A percentile compares a stretch with the other conserved stretches of the same genome.
Conservation (phyloP, 30 jellyfish, hydroid and myxozoan species). For the Hydractinia symbiolongicarpus region DNA sequence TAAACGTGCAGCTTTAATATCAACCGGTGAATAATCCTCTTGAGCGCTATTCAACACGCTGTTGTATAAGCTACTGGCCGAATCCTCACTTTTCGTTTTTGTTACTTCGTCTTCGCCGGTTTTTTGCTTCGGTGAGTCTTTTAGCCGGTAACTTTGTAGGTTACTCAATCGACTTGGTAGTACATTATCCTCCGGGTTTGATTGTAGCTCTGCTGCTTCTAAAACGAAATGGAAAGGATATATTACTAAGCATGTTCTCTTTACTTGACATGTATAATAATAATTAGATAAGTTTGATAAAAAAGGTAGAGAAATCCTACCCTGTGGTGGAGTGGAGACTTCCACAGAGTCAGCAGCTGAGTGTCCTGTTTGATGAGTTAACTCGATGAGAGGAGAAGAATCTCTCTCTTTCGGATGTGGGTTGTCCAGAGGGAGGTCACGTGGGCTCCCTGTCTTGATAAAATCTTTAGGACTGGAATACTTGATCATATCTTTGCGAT, state of each 20-base stretch:
- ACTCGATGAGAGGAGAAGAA: slow-evolving; percentile 30
- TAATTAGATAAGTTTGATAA: too few relatives aligned
- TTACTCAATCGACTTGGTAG: too few relatives aligned
- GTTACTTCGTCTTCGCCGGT: not conserved
- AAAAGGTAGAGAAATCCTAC: not conserved
- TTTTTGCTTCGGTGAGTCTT: not conserved
- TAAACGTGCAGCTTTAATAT: not conserved
- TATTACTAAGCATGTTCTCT: too few relatives aligned
- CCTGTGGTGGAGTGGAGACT: not conserved
- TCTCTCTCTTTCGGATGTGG: slow-evolving; percentile 35
- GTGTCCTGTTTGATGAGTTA: slow-evolving; percentile 14
- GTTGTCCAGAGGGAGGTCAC: slow-evolving; percentile 26
- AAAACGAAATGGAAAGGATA: too few relatives aligned
- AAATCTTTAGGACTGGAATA: not conserved
- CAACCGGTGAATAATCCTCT: not conserved
- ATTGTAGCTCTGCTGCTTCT: too few relatives aligned
- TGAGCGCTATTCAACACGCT: slow-evolving; percentile 14
- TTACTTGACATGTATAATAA: too few relatives aligned
- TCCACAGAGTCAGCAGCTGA: not conserved
- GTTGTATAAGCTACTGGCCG: slow-evolving; percentile 9
- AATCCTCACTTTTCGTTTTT: not conserved
- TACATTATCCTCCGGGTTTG: too few relatives aligned
- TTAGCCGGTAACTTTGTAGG: too few relatives aligned
- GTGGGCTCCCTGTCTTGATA: slow-evolving; percentile 2
- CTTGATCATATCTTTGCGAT: not conserved